Conservation (phyloP, 2,113 vertebrate genomes). For the Bujurquina vittata region DNA sequence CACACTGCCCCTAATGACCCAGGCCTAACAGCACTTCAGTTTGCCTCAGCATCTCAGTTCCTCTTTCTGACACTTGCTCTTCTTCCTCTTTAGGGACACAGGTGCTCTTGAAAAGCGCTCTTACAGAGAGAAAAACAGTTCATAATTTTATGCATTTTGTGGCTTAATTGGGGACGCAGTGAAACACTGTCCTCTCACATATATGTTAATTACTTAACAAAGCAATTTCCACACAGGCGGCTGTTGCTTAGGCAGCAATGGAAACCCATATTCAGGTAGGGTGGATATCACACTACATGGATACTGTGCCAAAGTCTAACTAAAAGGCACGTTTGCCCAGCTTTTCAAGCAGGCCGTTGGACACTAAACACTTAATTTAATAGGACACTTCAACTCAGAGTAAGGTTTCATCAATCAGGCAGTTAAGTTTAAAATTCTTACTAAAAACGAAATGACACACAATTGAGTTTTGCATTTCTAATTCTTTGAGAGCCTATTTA, state of each 20-base stretch:
- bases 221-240: not conserved
- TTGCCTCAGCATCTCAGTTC: not conserved
- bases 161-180: slow-evolving; percentile 1
- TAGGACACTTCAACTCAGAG: not conserved
- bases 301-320: not conserved
- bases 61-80: not conserved
- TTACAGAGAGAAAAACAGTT: not conserved
- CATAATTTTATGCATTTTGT: not conserved
- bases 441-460: not conserved
- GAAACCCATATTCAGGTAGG: not conserved
- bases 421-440: not conserved
- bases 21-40: not conserved
- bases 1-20: not conserved
- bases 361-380: too few species aligned
- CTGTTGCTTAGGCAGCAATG: not conserved
- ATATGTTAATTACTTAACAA: slow-evolving; percentile 1
- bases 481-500: not conserved
- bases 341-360: not conserved
- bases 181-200: not conserved
- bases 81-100: not conserved
- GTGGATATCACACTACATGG: not conserved
- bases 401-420: not conserved
- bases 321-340: not conserved
- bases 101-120: not conserved
- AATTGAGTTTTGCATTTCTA: not conserved